Conservation (phyloP, 2,113 vertebrate species). For the Gadus macrocephalus region DNA sequence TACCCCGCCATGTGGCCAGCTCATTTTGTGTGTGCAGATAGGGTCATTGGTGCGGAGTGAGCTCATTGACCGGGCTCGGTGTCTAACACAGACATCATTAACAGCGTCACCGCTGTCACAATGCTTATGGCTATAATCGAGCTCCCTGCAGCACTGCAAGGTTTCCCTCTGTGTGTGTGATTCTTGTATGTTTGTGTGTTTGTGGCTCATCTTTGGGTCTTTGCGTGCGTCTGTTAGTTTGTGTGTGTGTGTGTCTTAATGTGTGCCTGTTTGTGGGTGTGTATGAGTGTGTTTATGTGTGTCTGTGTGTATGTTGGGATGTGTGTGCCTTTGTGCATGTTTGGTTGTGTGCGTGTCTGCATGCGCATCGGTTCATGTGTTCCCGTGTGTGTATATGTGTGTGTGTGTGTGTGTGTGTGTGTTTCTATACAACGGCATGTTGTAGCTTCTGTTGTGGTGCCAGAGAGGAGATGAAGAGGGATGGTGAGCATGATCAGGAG, state of each 20-base stretch:
- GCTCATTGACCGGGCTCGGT: slow-evolving; percentile 38
- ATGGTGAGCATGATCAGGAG: too few relatives aligned
- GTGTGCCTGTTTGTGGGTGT: slow-evolving; percentile 7
- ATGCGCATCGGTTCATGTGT: neutral
- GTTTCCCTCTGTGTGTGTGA: slow-evolving; percentile 15
- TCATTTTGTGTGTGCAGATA: slow-evolving; percentile 40
- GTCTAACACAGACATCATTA: slow-evolving; percentile 64
- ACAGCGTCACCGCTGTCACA: slow-evolving; percentile 54
- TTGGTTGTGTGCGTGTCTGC: neutral
- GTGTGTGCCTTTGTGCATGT: neutral
- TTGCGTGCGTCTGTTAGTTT: neutral
- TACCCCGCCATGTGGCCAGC: slow-evolving; percentile 8
- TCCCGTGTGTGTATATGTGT: too few relatives aligned
- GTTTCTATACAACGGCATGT: too few relatives aligned
- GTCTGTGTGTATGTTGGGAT: too few relatives aligned
- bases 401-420: too few relatives aligned
- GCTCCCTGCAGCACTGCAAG: slow-evolving; percentile 45
- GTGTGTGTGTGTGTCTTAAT: neutral
- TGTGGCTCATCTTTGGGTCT: neutral
- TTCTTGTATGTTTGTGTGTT: neutral
- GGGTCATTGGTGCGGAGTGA: slow-evolving; percentile 48
- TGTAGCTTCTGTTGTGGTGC: too few relatives aligned
- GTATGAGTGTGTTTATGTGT: neutral
- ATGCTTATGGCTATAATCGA: slow-evolving; percentile 64
- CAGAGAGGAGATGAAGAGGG: too few relatives aligned